Evolutionary conservation across 2,888 invertebrate genomes (phyloP).

Genomic region (Drosophila ochracea): DNA sequence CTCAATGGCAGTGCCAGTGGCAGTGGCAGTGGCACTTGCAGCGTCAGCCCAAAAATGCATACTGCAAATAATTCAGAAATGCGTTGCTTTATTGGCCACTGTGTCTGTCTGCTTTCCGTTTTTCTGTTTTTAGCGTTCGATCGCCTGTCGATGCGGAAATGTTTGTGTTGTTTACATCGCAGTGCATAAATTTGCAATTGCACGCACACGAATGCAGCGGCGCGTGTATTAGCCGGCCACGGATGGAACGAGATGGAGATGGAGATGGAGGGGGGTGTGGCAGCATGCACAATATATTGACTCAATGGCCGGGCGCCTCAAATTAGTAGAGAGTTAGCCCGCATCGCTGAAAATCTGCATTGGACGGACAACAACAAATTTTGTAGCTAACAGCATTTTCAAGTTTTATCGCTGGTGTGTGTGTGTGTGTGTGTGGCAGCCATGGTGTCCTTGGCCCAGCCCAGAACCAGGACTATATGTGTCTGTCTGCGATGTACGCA

Average conservation of each 20-base stretch:
- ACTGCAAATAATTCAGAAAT: slow-evolving; percentile 78
- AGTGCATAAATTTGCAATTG: slow-evolving; percentile 81
- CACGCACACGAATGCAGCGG: slow-evolving; percentile 65
- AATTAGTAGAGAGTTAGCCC: slow-evolving; percentile 60
- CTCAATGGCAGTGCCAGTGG: slow-evolving; percentile 9
- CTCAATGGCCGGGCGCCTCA: slow-evolving; percentile 56
- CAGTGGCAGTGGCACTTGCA: slow-evolving; percentile 20
- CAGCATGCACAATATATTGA: slow-evolving; percentile 54
- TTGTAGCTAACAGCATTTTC: slow-evolving; percentile 82
- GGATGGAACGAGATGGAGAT: no score
- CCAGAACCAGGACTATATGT: slow-evolving; percentile 46
- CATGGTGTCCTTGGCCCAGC: slow-evolving; percentile 74
- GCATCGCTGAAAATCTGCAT: slow-evolving; percentile 58
- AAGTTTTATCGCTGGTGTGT: slow-evolving; percentile 74
- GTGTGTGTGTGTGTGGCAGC: slow-evolving; percentile 7
- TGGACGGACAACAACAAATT: slow-evolving; percentile 73
- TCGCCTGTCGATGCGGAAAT: slow-evolving; percentile 64
- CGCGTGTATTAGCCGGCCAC: slow-evolving; percentile 42
- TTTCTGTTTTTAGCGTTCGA: slow-evolving; percentile 8
- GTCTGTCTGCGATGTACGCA: slow-evolving; percentile 17
- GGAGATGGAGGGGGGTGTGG: background rate
- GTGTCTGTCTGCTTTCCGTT: slow-evolving; percentile 22
- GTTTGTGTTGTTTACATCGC: slow-evolving; percentile 79
- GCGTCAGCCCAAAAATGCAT: slow-evolving; percentile 64
- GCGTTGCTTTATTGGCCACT: slow-evolving; percentile 41